These are phyloP conservation scores for Trogon melanurus DNA, from an alignment of 2,113 vertebrate species.

Conservation along the genomic window DNA sequence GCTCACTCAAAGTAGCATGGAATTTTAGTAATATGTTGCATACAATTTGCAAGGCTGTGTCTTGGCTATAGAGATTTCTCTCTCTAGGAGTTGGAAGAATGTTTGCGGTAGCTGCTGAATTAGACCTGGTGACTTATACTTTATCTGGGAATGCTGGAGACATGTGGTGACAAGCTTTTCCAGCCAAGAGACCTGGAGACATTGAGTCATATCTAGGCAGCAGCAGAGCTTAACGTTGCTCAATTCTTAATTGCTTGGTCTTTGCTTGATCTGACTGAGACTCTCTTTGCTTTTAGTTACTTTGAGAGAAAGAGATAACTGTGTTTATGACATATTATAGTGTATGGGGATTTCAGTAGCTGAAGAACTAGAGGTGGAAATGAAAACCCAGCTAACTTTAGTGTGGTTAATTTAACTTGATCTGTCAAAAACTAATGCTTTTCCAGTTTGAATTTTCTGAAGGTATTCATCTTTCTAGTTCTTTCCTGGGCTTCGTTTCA, in stretches of 20 bases:
- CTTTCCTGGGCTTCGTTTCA: not conserved
- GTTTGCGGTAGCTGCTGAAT: not conserved
- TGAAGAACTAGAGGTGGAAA: not conserved
- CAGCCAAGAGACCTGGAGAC: not conserved
- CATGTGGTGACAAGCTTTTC: not conserved
- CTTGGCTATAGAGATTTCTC: not conserved
- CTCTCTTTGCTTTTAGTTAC: not conserved
- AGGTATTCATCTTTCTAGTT: not conserved
- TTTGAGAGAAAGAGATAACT: not conserved
- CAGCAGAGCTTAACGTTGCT: not conserved
- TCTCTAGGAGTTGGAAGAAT: not conserved
- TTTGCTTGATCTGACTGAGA: not conserved
- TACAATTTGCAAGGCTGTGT: not conserved
- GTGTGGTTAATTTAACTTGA: not conserved
- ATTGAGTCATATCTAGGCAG: not conserved
- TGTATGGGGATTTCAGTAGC: not conserved
- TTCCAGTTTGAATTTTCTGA: not conserved
- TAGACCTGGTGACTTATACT: not conserved
- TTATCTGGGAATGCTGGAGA: not conserved
- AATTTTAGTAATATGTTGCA: not conserved
- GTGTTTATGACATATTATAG: not conserved
- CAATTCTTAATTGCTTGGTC: not conserved
- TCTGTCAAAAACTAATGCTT: not conserved
- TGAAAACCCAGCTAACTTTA: not conserved
- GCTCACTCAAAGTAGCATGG: not conserved